Evolutionary conservation across 2,797 vertebrate genomes (phyloP).

Genomic region (Protonibea diacanthus): DNA sequence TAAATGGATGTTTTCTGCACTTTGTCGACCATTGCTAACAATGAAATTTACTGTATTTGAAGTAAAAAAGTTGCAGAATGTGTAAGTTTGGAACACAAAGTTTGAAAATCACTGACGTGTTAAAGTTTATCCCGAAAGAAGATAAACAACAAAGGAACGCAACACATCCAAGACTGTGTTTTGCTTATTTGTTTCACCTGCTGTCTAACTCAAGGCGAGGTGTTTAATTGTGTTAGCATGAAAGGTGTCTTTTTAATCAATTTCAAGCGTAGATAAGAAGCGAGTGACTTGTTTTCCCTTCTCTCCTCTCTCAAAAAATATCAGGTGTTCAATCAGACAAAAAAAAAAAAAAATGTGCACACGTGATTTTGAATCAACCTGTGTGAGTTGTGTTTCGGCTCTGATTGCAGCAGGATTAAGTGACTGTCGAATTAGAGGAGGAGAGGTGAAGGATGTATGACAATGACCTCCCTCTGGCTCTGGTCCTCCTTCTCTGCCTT

Average conservation of each 20-base stretch:
- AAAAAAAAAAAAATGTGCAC: not conserved
- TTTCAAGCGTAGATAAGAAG: conserved; percentile 27
- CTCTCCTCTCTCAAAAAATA: conserved; percentile 18
- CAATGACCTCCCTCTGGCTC: conserved; percentile 32
- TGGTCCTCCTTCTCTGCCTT: not conserved
- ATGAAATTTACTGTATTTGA: not conserved
- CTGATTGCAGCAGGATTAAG: not conserved
- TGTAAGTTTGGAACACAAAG: too few species aligned
- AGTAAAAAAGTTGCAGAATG: not conserved
- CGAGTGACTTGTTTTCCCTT: conserved; percentile 2
- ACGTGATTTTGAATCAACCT: not conserved
- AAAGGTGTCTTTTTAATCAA: conserved; percentile 37
- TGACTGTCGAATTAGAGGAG: conserved; percentile 1
- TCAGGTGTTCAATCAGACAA: conserved; percentile 23
- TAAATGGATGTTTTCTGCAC: not conserved
- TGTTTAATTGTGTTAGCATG: conserved; percentile 28
- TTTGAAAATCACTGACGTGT: not conserved
- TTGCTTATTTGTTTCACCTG: conserved; percentile 29
- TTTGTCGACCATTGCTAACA: not conserved
- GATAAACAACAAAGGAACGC: not conserved
- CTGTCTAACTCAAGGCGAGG: conserved; percentile 6
- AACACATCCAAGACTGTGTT: not conserved
- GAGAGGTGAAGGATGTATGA: conserved; percentile 27
- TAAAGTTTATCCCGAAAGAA: conserved; percentile 11
- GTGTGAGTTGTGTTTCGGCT: not conserved